Evolutionary conservation across 2,888 invertebrate species (phyloP), one percentile per base, ranked within the genome.

Genomic region (Oligia fasciuncula): DNA sequence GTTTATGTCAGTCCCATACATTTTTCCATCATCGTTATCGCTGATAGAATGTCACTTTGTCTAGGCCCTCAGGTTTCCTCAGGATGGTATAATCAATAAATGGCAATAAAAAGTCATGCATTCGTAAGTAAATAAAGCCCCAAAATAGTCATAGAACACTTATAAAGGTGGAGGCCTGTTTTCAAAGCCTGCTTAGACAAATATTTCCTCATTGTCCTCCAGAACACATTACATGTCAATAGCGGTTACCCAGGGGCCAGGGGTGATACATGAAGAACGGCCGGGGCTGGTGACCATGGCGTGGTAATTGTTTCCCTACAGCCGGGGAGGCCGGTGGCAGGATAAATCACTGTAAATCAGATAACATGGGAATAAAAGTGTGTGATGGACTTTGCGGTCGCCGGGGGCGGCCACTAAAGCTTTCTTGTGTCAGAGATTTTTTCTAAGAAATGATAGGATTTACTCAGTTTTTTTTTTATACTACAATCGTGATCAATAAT

Each of bases 271-370:
- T 84, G 89, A 85, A 75, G 80, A 78, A 90, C 85, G 63, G 63
- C 77, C 75, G 77, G 79, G 77, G 70, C 81, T 68, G 84, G 82
- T 80, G 87, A 86, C 82, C 84, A 80, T 77, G 68, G 83, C 72
- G 77, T 74, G 76, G 94, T 95, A 95, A 95, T 95, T 95, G 95
- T 95, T 95, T 95, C 92, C 92, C 89, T 85, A 87, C 88, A 87
- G 90, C 89, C 88, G 89, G 91, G 90, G 91, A 35, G 80, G 23
- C 85, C 86, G 88, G 88, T 80, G 88, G 86, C 84, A 86, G 85
- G 89, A 91, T 91, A 91, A 93, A 92, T 93, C 94, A 91, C 91
- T 90, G 91, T 93, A 94, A 94, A 94, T 95, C 95, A 93, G 94
- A 94, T 94, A 93, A 92, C 91, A 92, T 84, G 88, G 88, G 89